Evolutionary conservation across 2,888 invertebrate species (phyloP).

Genomic region (Scaptomyza tumidula): DNA sequence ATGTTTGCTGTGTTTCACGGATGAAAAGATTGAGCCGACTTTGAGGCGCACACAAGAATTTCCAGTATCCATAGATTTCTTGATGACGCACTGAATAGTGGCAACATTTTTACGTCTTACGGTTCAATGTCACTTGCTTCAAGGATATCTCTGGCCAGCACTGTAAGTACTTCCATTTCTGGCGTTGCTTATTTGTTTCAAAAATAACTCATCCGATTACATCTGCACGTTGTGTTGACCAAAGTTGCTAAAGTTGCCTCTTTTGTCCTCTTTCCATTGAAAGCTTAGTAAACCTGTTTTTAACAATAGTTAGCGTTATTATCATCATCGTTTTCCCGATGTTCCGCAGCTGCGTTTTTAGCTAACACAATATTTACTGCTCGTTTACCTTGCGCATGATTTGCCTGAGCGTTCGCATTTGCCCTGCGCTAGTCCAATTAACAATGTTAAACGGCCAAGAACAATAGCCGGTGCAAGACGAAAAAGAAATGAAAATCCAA

Average conservation of each 20-base stretch:
- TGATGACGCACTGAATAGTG: constrained; percentile 56
- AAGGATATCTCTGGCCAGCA: constrained; percentile 67
- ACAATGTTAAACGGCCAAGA: constrained; percentile 52
- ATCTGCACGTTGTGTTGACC: constrained; percentile 59
- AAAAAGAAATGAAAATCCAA: constrained; percentile 48
- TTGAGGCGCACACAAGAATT: constrained; percentile 35
- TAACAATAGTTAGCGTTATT: constrained; percentile 57
- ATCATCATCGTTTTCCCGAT: constrained; percentile 8
- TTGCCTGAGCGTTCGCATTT: constrained; percentile 42
- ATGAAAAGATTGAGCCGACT: constrained; percentile 66
- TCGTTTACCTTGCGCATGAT: constrained; percentile 46
- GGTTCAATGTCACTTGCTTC: constrained; percentile 72
- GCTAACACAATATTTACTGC: constrained; percentile 54
- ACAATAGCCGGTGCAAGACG: constrained; percentile 42
- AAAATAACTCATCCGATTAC: constrained; percentile 60
- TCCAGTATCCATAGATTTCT: constrained; percentile 36
- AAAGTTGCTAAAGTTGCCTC: constrained; percentile 36
- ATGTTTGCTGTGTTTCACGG: constrained; percentile 45
- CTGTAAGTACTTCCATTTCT: constrained; percentile 70
- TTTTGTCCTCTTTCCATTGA: constrained; percentile 29
- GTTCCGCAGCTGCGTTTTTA: constrained; percentile 40
- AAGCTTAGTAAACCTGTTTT: constrained; percentile 35
- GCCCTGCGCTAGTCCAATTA: constrained; percentile 55
- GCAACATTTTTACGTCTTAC: constrained; percentile 26
- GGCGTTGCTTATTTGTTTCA: constrained; percentile 27